Evolutionary conservation across 1,140 invertebrate species (phyloP), one percentile per base, ranked within the genome.

Genomic region (Drosophila pectinifera): DNA sequence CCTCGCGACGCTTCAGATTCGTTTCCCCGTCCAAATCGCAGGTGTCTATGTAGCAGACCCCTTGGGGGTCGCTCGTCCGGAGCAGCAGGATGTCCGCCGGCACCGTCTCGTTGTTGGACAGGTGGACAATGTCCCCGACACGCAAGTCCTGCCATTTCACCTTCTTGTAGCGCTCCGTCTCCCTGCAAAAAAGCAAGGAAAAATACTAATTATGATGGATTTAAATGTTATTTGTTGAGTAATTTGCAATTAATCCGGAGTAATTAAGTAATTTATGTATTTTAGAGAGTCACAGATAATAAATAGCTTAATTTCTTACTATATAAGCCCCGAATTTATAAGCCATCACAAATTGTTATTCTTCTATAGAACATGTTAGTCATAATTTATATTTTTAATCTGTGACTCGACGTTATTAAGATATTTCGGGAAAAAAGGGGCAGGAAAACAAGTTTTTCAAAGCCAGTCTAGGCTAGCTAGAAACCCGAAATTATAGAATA

Each of bases 1-100:
- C 96, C 93, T 98, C 96, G 86, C 98, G 94, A 83, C 98, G 97
- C 93, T 99, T 99, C 45, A 99, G 93, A 94, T 99, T 99, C n/a
- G 98, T 99, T 93, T 99, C 99, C 11, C 99, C 99, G 92, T 99
- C 99, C 77, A 99, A 94, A 93, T 99, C 99, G 72, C 98, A 97
- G 2, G 98, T 99, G 93, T 99, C 95, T 90, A 99, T 96, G 93
- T 99, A 99, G 92, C 98, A 99, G 78, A 99, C 95, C 28, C 98
- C 98, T 89, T 98, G 95, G 4, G 97, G 95, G 93, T 99, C 98
- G 91, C 98, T 98, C 43, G 96, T 97, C 69, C 96, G 94, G 36
- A 99, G 93, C 22, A 99, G 92, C 26, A 99, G 93, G 82, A 99
- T 96, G 92, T 99, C 98, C 4, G 98, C 98, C 7, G 98, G 98